phyloP scores from a whole-genome alignment of 2,797 vertebrate genomes.

The Sparus aurata region DNA sequence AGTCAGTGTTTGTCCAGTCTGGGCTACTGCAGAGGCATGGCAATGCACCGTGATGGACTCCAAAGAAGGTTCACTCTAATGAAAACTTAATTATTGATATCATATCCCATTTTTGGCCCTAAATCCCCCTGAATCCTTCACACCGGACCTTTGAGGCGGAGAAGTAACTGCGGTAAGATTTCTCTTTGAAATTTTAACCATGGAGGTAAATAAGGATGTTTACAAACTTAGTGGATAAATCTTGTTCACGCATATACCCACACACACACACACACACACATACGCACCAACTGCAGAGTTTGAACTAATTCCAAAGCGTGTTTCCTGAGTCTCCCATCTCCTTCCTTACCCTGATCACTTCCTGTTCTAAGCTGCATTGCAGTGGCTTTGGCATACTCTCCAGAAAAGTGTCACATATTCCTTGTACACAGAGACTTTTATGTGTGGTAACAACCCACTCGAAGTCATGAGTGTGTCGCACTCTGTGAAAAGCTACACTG shows the following conservation, averaged over 20 bases:
- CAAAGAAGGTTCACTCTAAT: too few species aligned
- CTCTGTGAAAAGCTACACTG: slow-evolving; percentile 51
- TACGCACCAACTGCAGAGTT: slow-evolving; percentile 30
- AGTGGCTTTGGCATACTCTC: slow-evolving; percentile 61
- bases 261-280: slow-evolving; percentile 15
- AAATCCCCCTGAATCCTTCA: too few species aligned
- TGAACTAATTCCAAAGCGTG: slow-evolving; percentile 68
- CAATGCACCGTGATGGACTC: too few species aligned
- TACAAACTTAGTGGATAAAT: slow-evolving; percentile 30
- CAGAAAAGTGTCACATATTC: slow-evolving; percentile 65
- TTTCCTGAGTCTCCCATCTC: slow-evolving; percentile 67
- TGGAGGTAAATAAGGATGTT: slow-evolving; percentile 53
- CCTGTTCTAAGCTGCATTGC: slow-evolving; percentile 63
- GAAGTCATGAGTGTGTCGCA: slow-evolving; percentile 50
- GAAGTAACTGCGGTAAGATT: slow-evolving; percentile 16
- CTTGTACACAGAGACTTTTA: slow-evolving; percentile 67
- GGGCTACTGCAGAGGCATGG: too few species aligned
- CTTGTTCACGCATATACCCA: slow-evolving; percentile 9
- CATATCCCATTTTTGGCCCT: too few species aligned
- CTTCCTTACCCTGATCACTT: slow-evolving; percentile 74
- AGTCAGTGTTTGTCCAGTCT: too few species aligned
- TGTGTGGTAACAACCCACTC: slow-evolving; percentile 69
- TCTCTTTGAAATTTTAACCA: slow-evolving; percentile 14
- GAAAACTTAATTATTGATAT: too few species aligned
- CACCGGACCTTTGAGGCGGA: background rate